Evolutionary conservation across 2,888 invertebrate genomes (phyloP).

Genomic region (Synanthedon andrenaeformis): DNA sequence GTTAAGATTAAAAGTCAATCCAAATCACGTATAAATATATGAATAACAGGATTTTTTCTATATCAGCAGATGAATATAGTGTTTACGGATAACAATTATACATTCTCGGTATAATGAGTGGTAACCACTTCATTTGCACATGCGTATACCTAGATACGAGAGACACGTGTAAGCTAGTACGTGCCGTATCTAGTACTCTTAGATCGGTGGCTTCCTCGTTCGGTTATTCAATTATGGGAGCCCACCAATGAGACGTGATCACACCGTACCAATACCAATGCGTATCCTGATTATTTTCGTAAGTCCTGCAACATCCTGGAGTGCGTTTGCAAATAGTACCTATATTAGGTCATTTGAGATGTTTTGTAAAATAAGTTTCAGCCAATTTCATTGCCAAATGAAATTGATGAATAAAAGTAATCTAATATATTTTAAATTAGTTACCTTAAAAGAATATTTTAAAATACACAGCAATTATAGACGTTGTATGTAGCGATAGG

Average conservation of each 20-base stretch:
- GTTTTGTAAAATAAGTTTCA: too few species aligned
- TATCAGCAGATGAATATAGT: background rate
- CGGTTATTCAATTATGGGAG: conserved; percentile 23
- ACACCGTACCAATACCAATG: conserved; percentile 13
- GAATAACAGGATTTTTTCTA: too few species aligned
- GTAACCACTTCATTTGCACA: background rate
- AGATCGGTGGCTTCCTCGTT: conserved; percentile 4
- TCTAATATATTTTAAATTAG: too few species aligned
- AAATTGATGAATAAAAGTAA: too few species aligned
- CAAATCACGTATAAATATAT: too few species aligned
- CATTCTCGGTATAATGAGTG: background rate
- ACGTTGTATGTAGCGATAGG: too few species aligned
- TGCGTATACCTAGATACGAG: background rate
- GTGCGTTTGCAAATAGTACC: conserved; percentile 7
- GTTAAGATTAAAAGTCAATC: too few species aligned
- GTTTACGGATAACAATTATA: background rate
- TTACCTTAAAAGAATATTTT: too few species aligned
- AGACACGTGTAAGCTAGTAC: background rate
- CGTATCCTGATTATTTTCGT: conserved; percentile 15
- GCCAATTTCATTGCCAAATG: too few species aligned
- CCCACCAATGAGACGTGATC: conserved; percentile 17
- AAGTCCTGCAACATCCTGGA: conserved; percentile 25
- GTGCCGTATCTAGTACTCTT: background rate
- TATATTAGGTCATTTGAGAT: too few species aligned
- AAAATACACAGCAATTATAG: too few species aligned